Conservation (phyloP, 1,140 invertebrate species). For the Tetragonula clypearis region DNA sequence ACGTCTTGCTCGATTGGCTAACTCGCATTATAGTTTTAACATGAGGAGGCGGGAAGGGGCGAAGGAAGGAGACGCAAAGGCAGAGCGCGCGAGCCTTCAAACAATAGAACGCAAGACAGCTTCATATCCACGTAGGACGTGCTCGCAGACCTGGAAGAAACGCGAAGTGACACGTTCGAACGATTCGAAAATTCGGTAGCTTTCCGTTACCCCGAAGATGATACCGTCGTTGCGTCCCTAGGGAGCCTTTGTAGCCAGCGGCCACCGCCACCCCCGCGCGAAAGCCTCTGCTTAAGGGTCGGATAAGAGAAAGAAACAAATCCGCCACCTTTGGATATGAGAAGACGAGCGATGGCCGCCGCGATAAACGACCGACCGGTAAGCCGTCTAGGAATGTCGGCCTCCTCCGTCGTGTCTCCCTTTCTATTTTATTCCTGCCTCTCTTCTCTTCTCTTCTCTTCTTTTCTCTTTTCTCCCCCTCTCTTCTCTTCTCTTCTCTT, state of each 20-base stretch:
- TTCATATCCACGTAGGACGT: slow-evolving; percentile 18
- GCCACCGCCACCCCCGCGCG: slow-evolving; percentile 42
- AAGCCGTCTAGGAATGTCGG: slow-evolving; percentile 78
- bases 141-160: slow-evolving; percentile 21
- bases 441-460: slow-evolving; percentile 20
- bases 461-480: slow-evolving; percentile 6
- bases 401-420: slow-evolving; percentile 17
- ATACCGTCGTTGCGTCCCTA: slow-evolving; percentile 52
- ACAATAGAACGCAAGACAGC: slow-evolving; percentile 32
- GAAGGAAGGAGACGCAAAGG: neutral
- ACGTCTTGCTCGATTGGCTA: neutral
- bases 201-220: slow-evolving; percentile 46
- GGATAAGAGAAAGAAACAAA: slow-evolving; percentile 73
- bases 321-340: slow-evolving; percentile 75
- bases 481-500: slow-evolving; percentile 13
- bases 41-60: neutral
- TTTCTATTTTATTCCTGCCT: slow-evolving; percentile 56
- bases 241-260: slow-evolving; percentile 50
- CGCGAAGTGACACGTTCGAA: slow-evolving; percentile 24
- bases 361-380: slow-evolving; percentile 70
- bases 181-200: slow-evolving; percentile 52
- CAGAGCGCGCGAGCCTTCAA: neutral
- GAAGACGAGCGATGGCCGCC: slow-evolving; percentile 71
- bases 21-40: neutral
- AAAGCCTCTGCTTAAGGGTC: slow-evolving; percentile 43